Percentiles rank a stretch among this genome's conserved stretches.
Evolutionary conservation across 1,140 invertebrate species (phyloP).

Genomic region (Camponotus vicinus): DNA sequence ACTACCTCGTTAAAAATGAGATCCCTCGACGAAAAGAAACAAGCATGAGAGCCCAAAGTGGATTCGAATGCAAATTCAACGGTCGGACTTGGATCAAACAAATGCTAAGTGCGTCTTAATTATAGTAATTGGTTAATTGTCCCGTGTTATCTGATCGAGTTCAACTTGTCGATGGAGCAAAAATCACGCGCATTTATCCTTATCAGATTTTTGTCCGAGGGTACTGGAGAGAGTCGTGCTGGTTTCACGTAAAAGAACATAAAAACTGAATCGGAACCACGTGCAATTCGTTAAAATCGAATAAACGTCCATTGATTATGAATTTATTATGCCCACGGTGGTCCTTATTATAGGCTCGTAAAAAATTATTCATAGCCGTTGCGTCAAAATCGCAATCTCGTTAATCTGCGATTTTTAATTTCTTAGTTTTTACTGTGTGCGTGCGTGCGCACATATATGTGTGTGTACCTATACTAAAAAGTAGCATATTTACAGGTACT

Average conservation of each 20-base stretch:
- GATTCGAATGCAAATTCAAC: conserved; percentile 78
- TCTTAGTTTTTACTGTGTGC: conserved; percentile 30
- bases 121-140: conserved; percentile 82
- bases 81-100: conserved; percentile 70
- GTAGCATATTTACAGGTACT: neutral
- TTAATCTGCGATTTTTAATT: conserved; percentile 43
- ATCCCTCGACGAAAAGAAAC: conserved; percentile 62
- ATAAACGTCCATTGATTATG: conserved; percentile 63
- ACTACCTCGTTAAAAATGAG: conserved; percentile 73
- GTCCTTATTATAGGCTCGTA: conserved; percentile 65
- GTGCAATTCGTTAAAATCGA: conserved; percentile 68
- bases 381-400: neutral
- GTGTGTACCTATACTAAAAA: neutral
- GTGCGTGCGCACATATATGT: neutral
- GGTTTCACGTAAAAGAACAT: conserved; percentile 2
- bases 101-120: conserved; percentile 81
- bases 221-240: neutral
- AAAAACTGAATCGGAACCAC: conserved; percentile 27
- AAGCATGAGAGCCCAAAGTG: conserved; percentile 56
- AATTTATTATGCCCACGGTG: conserved; percentile 50
- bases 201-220: conserved; percentile 31
- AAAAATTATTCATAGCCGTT: conserved; percentile 62
- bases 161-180: conserved; percentile 46
- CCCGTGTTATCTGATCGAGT: conserved; percentile 72
- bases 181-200: neutral